Percentiles rank a stretch among this genome's conserved stretches.
Conservation (phyloP, 2,113 vertebrate genomes). For the Taurulus bubalis region DNA sequence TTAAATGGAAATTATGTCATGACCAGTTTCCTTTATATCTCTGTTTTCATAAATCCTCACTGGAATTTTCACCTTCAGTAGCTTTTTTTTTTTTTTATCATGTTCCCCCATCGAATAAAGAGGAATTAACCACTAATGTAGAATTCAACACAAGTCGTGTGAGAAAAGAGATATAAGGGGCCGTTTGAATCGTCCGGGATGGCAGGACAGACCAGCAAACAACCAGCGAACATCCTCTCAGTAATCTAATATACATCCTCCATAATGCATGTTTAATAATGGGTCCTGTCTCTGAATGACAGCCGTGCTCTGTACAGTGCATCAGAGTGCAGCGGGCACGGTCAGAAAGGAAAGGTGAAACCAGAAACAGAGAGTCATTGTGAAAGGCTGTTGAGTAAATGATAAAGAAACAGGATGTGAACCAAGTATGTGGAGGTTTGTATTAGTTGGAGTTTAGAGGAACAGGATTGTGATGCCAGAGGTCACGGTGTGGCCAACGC, state of each 20-base stretch:
- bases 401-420: neutral
- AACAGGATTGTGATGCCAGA: neutral
- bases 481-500: neutral
- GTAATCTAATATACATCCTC: constrained; percentile 41
- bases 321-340: neutral
- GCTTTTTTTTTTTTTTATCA: neutral
- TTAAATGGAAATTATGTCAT: constrained; percentile 6
- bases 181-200: neutral
- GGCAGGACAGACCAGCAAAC: constrained; percentile 4
- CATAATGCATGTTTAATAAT: constrained; percentile 56
- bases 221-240: constrained; percentile 11
- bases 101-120: neutral
- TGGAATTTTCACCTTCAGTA: neutral
- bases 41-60: neutral
- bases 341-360: constrained; percentile 8
- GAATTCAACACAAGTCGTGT: neutral
- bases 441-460: neutral
- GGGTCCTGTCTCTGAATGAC: constrained; percentile 19
- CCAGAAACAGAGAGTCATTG: neutral
- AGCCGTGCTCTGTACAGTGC: constrained; percentile 1
- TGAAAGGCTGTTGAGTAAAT: neutral
- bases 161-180: neutral
- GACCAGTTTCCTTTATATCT: neutral
- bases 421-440: neutral
- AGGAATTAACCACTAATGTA: neutral